Conservation (phyloP, 2,113 vertebrate species). For the Aldabrachelys gigantea region DNA sequence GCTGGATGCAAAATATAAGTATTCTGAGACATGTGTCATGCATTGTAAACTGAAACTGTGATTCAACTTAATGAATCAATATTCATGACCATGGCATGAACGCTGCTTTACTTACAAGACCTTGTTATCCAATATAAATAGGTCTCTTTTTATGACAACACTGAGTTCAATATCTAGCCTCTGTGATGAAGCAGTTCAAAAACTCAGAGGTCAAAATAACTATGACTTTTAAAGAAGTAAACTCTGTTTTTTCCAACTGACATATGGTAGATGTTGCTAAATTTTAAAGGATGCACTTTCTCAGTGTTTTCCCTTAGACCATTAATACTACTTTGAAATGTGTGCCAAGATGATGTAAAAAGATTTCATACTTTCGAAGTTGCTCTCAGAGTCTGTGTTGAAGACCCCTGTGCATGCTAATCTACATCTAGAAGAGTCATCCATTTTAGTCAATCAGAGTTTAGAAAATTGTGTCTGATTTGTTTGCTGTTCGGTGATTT, state of each 20-base stretch:
- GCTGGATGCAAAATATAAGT: background rate
- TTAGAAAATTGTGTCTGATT: background rate
- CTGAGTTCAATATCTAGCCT: background rate
- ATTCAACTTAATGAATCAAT: background rate
- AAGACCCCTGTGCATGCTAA: background rate
- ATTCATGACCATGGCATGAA: rapidly evolving
- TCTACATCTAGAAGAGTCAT: too few relatives aligned
- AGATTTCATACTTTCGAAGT: background rate
- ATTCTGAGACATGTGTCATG: rapidly evolving
- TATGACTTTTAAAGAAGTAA: background rate
- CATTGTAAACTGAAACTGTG: background rate
- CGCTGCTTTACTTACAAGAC: background rate
- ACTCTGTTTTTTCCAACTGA: background rate
- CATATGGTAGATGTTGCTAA: rapidly evolving
- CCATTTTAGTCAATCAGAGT: background rate
- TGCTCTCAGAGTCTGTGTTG: background rate
- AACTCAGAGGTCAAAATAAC: background rate
- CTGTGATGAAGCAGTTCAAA: background rate
- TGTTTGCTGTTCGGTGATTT: too few relatives aligned
- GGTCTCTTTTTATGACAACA: background rate
- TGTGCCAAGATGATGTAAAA: background rate
- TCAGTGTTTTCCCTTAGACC: background rate
- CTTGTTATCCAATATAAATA: background rate
- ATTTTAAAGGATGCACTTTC: too few relatives aligned
- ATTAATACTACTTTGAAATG: background rate